Evolutionary conservation across 2,797 vertebrate species (phyloP).

Genomic region (Hoplostethus mediterraneus): DNA sequence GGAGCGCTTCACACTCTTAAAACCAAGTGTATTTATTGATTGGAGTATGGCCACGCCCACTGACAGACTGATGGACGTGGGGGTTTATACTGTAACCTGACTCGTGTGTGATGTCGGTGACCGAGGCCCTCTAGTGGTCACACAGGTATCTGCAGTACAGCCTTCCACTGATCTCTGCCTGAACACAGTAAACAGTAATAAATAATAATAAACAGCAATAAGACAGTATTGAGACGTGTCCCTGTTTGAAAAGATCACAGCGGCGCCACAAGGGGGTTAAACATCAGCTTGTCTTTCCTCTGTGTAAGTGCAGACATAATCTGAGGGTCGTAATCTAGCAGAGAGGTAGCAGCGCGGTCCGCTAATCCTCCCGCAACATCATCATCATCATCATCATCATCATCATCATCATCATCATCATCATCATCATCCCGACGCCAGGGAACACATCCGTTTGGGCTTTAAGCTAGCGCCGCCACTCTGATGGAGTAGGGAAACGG

Average conservation of each 20-base stretch:
- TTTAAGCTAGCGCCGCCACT: slow-evolving; percentile 28
- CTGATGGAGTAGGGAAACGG: slow-evolving; percentile 22
- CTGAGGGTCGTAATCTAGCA: slow-evolving; percentile 63
- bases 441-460: slow-evolving; percentile 68
- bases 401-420: slow-evolving; percentile 39
- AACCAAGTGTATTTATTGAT: too few relatives aligned
- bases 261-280: slow-evolving; percentile 29
- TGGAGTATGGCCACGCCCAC: too few relatives aligned
- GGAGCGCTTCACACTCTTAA: too few relatives aligned
- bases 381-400: slow-evolving; percentile 42
- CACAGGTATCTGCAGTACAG: too few relatives aligned
- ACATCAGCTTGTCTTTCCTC: slow-evolving; percentile 9
- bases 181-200: too few relatives aligned
- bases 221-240: not conserved
- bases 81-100: too few relatives aligned
- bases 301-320: slow-evolving; percentile 63
- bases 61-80: too few relatives aligned
- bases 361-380: slow-evolving; percentile 63
- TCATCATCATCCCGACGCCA: slow-evolving; percentile 43
- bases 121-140: too few relatives aligned
- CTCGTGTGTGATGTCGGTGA: too few relatives aligned
- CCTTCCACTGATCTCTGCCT: too few relatives aligned
- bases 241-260: slow-evolving; percentile 20
- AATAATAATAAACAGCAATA: not conserved
- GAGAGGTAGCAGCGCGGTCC: slow-evolving; percentile 51